Evolutionary conservation across 2,888 invertebrate species (phyloP).

Genomic region (Crematogaster levior): DNA sequence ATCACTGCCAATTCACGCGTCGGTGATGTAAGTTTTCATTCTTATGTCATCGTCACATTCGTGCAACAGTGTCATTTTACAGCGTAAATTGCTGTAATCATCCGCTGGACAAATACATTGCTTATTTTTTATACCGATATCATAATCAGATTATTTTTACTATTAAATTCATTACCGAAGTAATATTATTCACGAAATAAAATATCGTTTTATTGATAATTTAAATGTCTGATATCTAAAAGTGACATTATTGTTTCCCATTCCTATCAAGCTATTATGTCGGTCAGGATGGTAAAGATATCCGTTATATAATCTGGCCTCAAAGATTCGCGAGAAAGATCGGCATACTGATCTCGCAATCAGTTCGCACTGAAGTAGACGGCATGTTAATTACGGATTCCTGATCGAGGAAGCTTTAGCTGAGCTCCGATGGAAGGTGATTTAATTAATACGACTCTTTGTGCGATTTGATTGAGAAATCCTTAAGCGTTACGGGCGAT

Average conservation of each 20-base stretch:
- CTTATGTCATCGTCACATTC: constrained; percentile 30
- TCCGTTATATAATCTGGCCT: neutral
- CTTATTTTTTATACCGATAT: neutral
- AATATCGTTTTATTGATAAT: neutral
- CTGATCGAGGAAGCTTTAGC: constrained; percentile 39
- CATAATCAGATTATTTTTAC: neutral
- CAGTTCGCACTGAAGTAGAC: constrained; percentile 9
- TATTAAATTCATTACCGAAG: neutral
- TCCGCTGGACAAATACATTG: neutral
- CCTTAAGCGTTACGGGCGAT: constrained; percentile 44
- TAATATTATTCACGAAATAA: neutral
- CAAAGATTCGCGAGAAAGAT: constrained; percentile 18
- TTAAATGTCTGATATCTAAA: neutral
- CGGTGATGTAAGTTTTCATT: constrained; percentile 55
- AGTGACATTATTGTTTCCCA: neutral
- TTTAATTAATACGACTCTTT: constrained; percentile 53
- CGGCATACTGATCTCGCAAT: constrained; percentile 15
- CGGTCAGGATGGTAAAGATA: neutral
- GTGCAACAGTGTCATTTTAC: constrained; percentile 9
- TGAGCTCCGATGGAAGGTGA: constrained; percentile 33
- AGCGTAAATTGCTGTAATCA: neutral
- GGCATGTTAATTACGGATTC: constrained; percentile 53
- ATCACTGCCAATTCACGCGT: constrained; percentile 52
- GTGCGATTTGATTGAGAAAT: constrained; percentile 32
- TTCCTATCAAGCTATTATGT: neutral